Evolutionary conservation across 1,140 invertebrate genomes (phyloP).

Genomic region (Neotoxoptera formosana): DNA sequence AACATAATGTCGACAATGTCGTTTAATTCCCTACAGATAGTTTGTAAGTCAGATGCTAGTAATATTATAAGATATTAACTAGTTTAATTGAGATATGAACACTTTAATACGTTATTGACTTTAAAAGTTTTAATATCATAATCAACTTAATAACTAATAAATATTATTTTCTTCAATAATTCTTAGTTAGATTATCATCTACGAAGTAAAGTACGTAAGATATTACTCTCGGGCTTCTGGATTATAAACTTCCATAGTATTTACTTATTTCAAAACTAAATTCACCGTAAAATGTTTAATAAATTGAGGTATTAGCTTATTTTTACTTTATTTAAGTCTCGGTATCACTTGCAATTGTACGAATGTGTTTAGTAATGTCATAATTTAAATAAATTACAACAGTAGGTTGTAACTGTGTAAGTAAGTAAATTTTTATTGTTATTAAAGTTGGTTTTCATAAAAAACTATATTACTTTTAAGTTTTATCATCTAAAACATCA

Average conservation of each 20-base stretch:
- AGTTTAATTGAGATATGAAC: not conserved
- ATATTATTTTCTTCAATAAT: not conserved
- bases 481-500: too few species aligned
- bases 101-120: not conserved
- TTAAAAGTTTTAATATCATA: not conserved
- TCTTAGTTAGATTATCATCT: not conserved
- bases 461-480: too few species aligned
- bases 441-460: too few species aligned
- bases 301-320: not conserved
- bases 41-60: not conserved
- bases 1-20: not conserved
- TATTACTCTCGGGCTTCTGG: not conserved
- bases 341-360: not conserved
- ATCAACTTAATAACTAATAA: not conserved
- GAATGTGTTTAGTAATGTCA: not conserved
- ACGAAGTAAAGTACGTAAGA: not conserved
- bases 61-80: not conserved
- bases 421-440: too few species aligned
- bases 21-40: not conserved
- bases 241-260: not conserved
- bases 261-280: not conserved
- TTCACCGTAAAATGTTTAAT: not conserved
- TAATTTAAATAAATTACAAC: not conserved
- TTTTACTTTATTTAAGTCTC: not conserved
- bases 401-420: not conserved